Conservation (phyloP, 1,140 invertebrate species). For the Drosophila sucinea region DNA sequence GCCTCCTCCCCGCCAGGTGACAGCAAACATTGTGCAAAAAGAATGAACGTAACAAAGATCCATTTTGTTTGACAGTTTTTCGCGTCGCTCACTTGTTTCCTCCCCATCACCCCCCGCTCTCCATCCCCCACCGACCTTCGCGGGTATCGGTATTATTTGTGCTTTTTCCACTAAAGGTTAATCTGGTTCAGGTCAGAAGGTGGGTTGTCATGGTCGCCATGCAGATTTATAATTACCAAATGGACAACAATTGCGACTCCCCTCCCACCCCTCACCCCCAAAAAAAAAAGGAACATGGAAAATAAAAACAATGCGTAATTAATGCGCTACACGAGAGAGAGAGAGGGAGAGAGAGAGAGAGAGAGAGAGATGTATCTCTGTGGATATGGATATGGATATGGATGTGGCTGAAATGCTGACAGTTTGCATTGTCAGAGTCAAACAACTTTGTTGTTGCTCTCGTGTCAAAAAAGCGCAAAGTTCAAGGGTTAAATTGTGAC, state of each 20-base stretch:
- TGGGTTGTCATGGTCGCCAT: conserved; percentile 57
- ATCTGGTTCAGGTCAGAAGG: conserved; percentile 1
- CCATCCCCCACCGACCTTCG: neutral
- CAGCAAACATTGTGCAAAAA: conserved; percentile 38
- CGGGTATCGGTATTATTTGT: neutral
- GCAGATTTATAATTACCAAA: conserved; percentile 79
- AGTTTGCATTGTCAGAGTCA: conserved; percentile 72
- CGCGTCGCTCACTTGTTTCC: conserved; percentile 9
- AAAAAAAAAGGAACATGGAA: neutral
- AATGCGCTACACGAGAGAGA: conserved; percentile 30
- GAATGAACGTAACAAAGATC: conserved; percentile 56
- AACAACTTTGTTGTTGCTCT: conserved; percentile 64
- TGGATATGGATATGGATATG: neutral
- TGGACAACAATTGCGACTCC: conserved; percentile 63
- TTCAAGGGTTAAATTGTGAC: conserved; percentile 71
- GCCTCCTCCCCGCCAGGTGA: conserved; percentile 25
- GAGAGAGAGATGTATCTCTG: conserved; percentile 30
- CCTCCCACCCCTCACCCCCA: neutral
- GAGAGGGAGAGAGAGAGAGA: conserved; percentile 11
- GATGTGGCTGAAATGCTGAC: conserved; percentile 46
- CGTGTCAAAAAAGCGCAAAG: conserved; percentile 72
- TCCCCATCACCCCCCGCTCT: neutral
- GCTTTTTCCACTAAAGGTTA: conserved; percentile 2
- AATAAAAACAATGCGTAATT: conserved; percentile 74
- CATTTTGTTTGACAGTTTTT: conserved; percentile 76